These are phyloP conservation scores for Crocuta crocuta DNA, from an alignment of 2,113 vertebrate genomes.

Conservation along the genomic window DNA sequence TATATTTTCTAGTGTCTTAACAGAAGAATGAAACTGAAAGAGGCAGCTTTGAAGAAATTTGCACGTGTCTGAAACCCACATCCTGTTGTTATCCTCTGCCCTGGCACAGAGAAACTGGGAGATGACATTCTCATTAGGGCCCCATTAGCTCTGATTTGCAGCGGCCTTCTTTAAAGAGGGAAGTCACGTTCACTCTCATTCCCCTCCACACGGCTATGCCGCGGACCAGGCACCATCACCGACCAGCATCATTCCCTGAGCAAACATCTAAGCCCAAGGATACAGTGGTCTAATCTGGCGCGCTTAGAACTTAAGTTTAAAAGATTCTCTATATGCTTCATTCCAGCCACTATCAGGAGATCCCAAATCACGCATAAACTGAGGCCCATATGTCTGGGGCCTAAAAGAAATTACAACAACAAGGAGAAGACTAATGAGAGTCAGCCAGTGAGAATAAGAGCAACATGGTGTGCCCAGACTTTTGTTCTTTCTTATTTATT, in stretches of 20 bases:
- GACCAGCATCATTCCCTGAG: constrained; percentile 70
- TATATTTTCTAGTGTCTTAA: constrained; percentile 41
- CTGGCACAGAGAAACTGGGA: constrained; percentile 80
- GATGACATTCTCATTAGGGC: constrained; percentile 80
- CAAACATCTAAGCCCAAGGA: constrained; percentile 75
- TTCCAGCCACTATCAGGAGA: not conserved
- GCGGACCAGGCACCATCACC: constrained; percentile 54
- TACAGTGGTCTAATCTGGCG: constrained; percentile 72
- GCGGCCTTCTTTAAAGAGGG: constrained; percentile 74
- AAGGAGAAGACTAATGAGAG: not conserved
- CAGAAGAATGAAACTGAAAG: constrained; percentile 74
- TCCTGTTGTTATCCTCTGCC: constrained; percentile 86
- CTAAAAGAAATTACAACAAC: not conserved
- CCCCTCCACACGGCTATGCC: constrained; percentile 41
- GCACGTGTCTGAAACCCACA: constrained; percentile 85
- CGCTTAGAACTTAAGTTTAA: constrained; percentile 72
- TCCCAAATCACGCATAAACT: not conserved
- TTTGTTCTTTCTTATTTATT: constrained; percentile 34
- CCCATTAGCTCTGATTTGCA: constrained; percentile 78
- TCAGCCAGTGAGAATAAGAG: not conserved
- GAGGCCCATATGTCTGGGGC: not conserved
- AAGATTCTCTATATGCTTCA: constrained; percentile 34
- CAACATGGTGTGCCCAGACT: not conserved
- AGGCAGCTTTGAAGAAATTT: constrained; percentile 55
- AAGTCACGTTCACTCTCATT: constrained; percentile 65